Base-by-base conservation (phyloP, 2,888 invertebrate genomes). In the Caenorhabditis doughertyi region DNA sequence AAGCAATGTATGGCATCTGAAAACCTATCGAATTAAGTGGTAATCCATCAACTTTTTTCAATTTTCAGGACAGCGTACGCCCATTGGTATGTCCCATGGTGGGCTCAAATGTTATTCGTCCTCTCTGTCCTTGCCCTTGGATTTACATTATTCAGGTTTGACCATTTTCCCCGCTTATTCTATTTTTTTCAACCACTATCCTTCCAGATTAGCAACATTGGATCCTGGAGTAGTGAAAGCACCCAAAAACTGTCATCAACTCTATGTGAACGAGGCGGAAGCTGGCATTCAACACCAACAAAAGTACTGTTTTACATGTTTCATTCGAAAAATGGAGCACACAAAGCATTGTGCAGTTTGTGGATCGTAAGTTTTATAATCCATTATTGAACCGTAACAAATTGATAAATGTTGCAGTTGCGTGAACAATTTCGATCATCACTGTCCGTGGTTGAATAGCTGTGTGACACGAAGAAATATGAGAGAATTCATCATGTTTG, bases 31-130 rank as follows among this genome's bases (percentile, higher is more conserved):
- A 18, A 47, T 42, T 42, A 42, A 42, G 9, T 9, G 35, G 35
- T 9, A 35, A 35, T n/a, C n/a, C n/a, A n/a, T n/a, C n/a, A n/a
- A n/a, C n/a, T n/a, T 35, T 35, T 35, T 7, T 9, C 42, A 58
- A 9, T 35, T 79, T 86, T 53, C 72, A 88, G 88, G 88, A 70
- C 79, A 11, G 47, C 79, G 13, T 81, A 84, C 47, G 79, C 83
- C n/a, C 86, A 87, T 56, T 83, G 81, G 81, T 88, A 82, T 71
- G 87, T 86, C 9, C 85, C 87, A 62, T 88, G 88, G 88, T 88
- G 85, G 84, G 79, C 85, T n/a, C 87, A 88, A n/a, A 51, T 88
- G 35, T 32, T 81, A 23, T 88, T 87, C 74, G 56, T 86, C 25
- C 47, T 86, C 29, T 82, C 81, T n/a, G 74, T 85, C n/a, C 39